These are phyloP conservation scores for Battus philenor DNA, from an alignment of 1,140 invertebrate genomes.

Conservation along the genomic window DNA sequence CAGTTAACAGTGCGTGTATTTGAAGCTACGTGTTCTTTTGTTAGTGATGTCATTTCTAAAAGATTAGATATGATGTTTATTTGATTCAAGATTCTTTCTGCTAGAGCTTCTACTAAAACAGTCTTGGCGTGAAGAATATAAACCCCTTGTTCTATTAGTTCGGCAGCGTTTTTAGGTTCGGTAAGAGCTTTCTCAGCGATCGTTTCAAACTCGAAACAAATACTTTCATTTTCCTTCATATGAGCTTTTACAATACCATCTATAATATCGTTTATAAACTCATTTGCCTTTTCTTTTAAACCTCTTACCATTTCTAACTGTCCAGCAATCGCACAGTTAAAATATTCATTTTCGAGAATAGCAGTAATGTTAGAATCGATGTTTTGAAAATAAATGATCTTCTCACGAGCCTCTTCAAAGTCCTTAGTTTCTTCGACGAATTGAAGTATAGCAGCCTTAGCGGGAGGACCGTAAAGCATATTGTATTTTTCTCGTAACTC, in stretches of 20 bases:
- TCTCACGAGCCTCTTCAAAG: slow-evolving; percentile 77
- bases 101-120: slow-evolving; percentile 78
- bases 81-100: slow-evolving; percentile 78
- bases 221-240: slow-evolving; percentile 76
- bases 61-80: slow-evolving; percentile 80
- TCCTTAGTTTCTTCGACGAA: slow-evolving; percentile 47
- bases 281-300: slow-evolving; percentile 52
- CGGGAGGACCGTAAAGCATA: slow-evolving; percentile 53
- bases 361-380: slow-evolving; percentile 78
- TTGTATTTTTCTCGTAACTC: slow-evolving; percentile 49
- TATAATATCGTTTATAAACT: slow-evolving; percentile 64
- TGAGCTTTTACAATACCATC: slow-evolving; percentile 56
- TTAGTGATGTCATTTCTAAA: slow-evolving; percentile 81
- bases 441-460: slow-evolving; percentile 40
- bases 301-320: slow-evolving; percentile 62
- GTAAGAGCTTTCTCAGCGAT: slow-evolving; percentile 77
- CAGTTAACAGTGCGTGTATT: slow-evolving; percentile 84
- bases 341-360: slow-evolving; percentile 80
- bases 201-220: slow-evolving; percentile 80
- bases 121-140: slow-evolving; percentile 81
- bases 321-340: slow-evolving; percentile 67
- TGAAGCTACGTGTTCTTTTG: slow-evolving; percentile 79
- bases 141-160: slow-evolving; percentile 82
- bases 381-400: slow-evolving; percentile 78
- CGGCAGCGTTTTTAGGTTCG: slow-evolving; percentile 82